Conservation (phyloP, 2,888 invertebrate species). For the Polydrusus pterygomalis region DNA sequence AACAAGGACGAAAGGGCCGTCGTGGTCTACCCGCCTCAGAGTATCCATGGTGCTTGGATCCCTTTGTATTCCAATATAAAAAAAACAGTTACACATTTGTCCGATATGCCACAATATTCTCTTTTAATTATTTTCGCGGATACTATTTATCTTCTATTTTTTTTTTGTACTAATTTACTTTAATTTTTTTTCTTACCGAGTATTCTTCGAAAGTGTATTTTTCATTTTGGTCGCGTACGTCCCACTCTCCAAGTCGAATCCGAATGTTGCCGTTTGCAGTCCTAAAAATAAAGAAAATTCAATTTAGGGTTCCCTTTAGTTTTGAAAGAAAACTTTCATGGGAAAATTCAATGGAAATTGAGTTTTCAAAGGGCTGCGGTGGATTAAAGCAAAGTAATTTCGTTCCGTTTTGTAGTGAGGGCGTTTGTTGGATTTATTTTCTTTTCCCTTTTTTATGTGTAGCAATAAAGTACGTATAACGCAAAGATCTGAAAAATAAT, state of each 20-base stretch:
- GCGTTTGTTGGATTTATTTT: no score
- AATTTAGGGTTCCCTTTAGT: constrained; percentile 18
- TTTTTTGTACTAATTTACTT: constrained; percentile 1
- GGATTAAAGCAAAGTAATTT: constrained; percentile 14
- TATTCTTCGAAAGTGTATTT: constrained; percentile 90
- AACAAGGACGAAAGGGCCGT: no score
- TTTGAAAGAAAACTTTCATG: constrained; percentile 19
- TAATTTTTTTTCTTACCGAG: constrained; percentile 71
- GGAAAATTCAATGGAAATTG: constrained; percentile 25
- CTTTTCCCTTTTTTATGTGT: no score
- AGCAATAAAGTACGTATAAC: neutral
- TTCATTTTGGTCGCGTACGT: constrained; percentile 89
- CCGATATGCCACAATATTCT: no score
- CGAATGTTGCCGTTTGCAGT: constrained; percentile 91
- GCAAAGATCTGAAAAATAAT: no score
- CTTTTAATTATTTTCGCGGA: no score
- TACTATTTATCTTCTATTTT: neutral
- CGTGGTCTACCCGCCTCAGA: no score
- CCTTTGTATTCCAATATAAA: no score
- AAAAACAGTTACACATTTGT: no score
- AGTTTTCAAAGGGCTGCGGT: constrained; percentile 13
- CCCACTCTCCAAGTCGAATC: constrained; percentile 94
- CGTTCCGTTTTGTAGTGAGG: neutral
- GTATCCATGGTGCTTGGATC: no score
- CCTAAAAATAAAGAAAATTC: constrained; percentile 73